These are phyloP conservation scores for Pangasius sanitwongsei DNA, from an alignment of 2,797 vertebrate genomes.

Conservation along the genomic window DNA sequence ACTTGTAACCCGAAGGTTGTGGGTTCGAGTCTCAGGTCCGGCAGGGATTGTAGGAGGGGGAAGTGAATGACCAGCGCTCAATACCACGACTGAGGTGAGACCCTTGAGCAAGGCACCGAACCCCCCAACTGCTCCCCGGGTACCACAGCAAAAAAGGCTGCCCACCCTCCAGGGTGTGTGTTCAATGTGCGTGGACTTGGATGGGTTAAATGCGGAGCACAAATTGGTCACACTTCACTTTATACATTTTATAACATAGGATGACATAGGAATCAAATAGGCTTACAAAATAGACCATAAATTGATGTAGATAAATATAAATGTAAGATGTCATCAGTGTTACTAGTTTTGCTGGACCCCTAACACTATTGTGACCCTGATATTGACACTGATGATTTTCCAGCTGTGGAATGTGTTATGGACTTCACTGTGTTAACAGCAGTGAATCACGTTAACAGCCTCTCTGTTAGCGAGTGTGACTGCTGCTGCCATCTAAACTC, in stretches of 20 bases:
- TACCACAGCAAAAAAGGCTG: too few species aligned
- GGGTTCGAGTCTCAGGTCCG: too few species aligned
- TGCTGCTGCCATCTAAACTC: constrained; percentile 34
- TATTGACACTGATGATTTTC: constrained; percentile 27
- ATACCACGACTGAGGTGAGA: too few species aligned
- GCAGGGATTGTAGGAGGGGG: too few species aligned
- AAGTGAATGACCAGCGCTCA: too few species aligned
- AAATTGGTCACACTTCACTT: too few species aligned
- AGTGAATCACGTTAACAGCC: constrained; percentile 47
- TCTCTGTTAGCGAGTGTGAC: constrained; percentile 40
- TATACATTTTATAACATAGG: neutral
- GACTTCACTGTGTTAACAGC: constrained; percentile 38
- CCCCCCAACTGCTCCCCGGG: too few species aligned
- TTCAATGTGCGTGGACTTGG: too few species aligned
- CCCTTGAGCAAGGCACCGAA: too few species aligned
- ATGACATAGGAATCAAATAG: neutral
- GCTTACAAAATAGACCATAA: neutral
- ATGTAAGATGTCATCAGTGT: neutral
- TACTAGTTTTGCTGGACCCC: neutral
- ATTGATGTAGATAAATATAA: neutral
- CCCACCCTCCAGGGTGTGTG: too few species aligned
- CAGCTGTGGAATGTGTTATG: constrained; percentile 31
- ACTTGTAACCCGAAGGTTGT: too few species aligned
- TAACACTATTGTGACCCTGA: constrained; percentile 29
- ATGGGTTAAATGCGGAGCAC: too few species aligned